phyloP scores from a whole-genome alignment of 2,113 vertebrate genomes.

The Nettapus auritus region DNA sequence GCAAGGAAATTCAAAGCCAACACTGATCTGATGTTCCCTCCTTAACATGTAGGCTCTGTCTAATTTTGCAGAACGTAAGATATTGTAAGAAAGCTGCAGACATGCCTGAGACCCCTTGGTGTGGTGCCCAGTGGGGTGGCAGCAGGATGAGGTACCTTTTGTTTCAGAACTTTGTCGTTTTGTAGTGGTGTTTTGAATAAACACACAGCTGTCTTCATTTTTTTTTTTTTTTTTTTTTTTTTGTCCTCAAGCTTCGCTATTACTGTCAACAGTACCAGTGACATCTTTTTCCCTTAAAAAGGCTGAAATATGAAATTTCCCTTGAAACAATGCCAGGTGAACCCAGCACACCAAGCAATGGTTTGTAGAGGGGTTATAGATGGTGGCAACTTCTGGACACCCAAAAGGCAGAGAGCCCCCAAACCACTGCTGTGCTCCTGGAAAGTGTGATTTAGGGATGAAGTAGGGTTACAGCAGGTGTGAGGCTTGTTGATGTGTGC shows the following conservation, averaged over 20 bases:
- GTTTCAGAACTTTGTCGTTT: constrained; percentile 42
- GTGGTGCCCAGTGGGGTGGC: constrained; percentile 39
- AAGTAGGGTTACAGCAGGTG: accelerated
- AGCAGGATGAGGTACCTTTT: constrained; percentile 51
- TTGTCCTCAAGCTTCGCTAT: neutral
- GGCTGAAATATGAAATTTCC: neutral
- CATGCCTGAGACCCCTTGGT: neutral
- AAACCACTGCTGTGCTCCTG: accelerated
- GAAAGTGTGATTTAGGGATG: neutral
- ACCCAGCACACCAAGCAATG: neutral
- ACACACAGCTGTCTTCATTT: neutral
- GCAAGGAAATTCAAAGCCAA: constrained; percentile 67
- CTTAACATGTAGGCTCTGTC: constrained; percentile 37
- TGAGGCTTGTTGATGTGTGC: neutral
- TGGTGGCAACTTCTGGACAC: neutral
- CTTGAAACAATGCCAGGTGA: neutral
- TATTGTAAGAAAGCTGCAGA: constrained; percentile 20
- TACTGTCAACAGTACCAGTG: neutral
- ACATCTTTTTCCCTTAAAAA: neutral
- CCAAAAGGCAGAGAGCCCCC: neutral
- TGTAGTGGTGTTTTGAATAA: constrained; percentile 31
- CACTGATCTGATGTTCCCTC: constrained; percentile 15
- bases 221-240: neutral
- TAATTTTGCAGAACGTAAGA: constrained; percentile 46
- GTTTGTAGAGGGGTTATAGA: neutral